Base-by-base conservation (phyloP, 1,140 invertebrate species). In the Chionoecetes opilio region DNA sequence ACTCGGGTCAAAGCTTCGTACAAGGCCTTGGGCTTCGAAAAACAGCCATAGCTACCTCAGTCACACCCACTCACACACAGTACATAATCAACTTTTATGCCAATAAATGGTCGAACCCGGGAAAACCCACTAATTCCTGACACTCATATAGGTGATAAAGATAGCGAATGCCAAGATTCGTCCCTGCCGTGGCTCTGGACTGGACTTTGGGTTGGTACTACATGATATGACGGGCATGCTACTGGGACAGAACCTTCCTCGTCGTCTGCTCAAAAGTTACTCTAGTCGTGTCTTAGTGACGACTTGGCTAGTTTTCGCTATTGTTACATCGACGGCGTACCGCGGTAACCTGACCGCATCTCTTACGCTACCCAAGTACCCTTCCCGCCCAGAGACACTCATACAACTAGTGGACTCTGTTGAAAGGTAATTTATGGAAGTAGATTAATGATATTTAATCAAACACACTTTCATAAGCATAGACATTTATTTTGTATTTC, bases 271-370 rank as follows among this genome's bases (percentile, higher is more conserved):
- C 0, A 85, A 8, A 6, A 93, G n/a, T 3, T 31, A 3, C 32
- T 75, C 82, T 2, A 82, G n/a, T 17, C 93, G 90, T 26, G 8
- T 94, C 31, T 37, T 94, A 6, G 86, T 94, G 85, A 37, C 37
- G 14, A 37, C 82, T 26, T 93, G 92, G 92, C 32, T 93, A 17
- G 92, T 85, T 17, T 87, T 93, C 17, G 29, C 21, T 6, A 32
- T 93, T 21, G 38, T 93, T 38, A 31, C 87, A 0, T 5, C 11
- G 11, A 37, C 92, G 3, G 92, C 82, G 8, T 93, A 93, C 29
- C 82, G 82, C 5, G 84, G 82, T 3, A 93, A 93, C 82, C 92
- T 93, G 29, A 93, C 92, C 5, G 92, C 92, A 14, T 82, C 82
- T 82, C 82, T 93, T 17, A 93, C 92, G 35, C 26, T 41, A 29